These are phyloP conservation scores for Lysandra bellargus DNA, from an alignment of 2,888 invertebrate genomes.

Conservation along the genomic window DNA sequence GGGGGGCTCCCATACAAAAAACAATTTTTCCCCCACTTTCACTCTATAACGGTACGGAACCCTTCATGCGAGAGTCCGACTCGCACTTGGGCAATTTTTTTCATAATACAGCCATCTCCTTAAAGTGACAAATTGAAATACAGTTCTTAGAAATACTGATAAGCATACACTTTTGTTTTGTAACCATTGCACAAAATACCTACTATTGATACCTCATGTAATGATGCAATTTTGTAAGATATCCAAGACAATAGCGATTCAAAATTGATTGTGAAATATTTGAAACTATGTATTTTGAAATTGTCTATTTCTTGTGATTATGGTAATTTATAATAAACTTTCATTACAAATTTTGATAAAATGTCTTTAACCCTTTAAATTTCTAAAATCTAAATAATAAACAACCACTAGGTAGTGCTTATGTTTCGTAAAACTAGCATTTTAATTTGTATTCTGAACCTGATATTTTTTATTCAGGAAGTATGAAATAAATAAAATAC, in stretches of 20 bases:
- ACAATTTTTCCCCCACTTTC: no score
- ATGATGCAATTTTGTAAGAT: not conserved
- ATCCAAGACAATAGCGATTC: not conserved
- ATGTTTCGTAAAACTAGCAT: not conserved
- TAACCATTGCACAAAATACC: not conserved
- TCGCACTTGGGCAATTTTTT: no score
- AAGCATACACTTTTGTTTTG: not conserved
- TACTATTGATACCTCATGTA: not conserved
- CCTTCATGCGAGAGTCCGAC: no score
- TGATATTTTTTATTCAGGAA: not conserved
- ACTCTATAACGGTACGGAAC: no score
- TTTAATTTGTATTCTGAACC: not conserved
- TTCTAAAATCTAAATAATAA: not conserved
- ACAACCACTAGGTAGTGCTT: not conserved
- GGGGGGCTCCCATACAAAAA: no score
- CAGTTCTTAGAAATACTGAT: slow-evolving; percentile 9
- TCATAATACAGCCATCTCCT: not conserved
- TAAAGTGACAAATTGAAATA: not conserved
- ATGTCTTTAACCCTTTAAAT: not conserved
- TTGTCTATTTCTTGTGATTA: not conserved
- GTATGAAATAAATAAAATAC: not conserved
- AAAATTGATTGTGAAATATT: not conserved
- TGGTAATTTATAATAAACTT: no score
- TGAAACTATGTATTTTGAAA: not conserved
- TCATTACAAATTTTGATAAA: not conserved